Evolutionary conservation across 2,888 invertebrate species (phyloP).

Genomic region (Rhamnusium bicolor): DNA sequence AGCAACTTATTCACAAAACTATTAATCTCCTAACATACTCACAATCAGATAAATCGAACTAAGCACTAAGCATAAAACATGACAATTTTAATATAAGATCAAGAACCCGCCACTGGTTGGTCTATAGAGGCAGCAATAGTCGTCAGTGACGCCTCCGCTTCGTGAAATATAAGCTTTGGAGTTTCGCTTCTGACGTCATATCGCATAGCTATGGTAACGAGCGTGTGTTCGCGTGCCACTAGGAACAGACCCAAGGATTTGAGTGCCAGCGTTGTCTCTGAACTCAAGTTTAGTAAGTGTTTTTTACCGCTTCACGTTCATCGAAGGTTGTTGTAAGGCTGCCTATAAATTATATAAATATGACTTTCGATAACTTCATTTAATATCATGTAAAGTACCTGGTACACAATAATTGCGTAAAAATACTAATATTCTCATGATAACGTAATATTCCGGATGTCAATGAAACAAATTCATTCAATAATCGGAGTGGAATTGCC

Average conservation of each 20-base stretch:
- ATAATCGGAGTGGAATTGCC: not conserved
- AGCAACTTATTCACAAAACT: too few relatives aligned
- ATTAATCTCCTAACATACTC: too few relatives aligned
- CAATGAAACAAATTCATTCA: not conserved
- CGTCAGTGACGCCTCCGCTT: conserved; percentile 26
- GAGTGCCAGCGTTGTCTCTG: conserved; percentile 9
- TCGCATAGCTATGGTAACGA: conserved; percentile 35
- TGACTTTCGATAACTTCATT: not conserved
- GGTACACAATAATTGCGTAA: not conserved
- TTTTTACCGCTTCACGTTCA: not conserved
- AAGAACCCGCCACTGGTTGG: conserved; percentile 1
- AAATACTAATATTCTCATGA: not conserved
- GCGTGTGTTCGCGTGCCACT: conserved; percentile 33
- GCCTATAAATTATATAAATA: not conserved
- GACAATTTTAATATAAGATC: not conserved
- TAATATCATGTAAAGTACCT: not conserved
- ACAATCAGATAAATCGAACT: too few relatives aligned
- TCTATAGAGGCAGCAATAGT: conserved; percentile 26
- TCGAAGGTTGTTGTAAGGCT: not conserved
- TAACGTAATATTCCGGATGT: not conserved
- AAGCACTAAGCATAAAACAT: not conserved
- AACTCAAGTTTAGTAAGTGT: not conserved
- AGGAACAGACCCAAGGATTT: conserved; percentile 12
- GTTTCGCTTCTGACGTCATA: conserved; percentile 34
- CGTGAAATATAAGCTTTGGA: conserved; percentile 32